A percentile compares a stretch with the other conserved stretches of the same genome.
Evolutionary conservation across 2,888 invertebrate genomes (phyloP).

Genomic region (Hybos culiciformis): DNA sequence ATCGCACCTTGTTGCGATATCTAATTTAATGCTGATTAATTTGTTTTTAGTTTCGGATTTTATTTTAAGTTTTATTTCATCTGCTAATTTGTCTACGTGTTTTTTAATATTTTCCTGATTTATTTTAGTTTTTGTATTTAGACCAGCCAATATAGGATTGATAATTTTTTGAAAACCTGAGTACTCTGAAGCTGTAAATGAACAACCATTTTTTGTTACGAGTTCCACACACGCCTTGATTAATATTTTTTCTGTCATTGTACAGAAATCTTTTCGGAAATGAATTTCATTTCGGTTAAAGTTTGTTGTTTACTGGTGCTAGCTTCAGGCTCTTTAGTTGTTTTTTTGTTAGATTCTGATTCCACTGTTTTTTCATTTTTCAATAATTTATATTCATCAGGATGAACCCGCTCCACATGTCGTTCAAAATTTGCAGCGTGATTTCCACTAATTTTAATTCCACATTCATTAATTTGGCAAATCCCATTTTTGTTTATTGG

Average conservation of each 20-base stretch:
- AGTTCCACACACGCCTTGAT: not conserved
- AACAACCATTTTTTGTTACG: not conserved
- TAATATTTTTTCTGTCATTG: not conserved
- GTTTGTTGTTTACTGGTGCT: too few species aligned
- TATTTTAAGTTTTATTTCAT: not conserved
- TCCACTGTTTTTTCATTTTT: not conserved
- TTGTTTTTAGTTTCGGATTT: conserved; percentile 2
- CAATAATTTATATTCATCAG: not conserved
- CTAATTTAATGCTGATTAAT: conserved; percentile 10
- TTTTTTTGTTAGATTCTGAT: too few species aligned
- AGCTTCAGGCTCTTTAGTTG: too few species aligned
- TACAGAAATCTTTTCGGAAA: too few species aligned
- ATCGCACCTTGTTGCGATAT: conserved; percentile 9
- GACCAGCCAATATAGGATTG: not conserved
- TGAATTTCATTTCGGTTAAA: too few species aligned
- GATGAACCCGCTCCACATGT: not conserved
- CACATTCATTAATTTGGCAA: too few species aligned
- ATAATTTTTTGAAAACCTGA: not conserved
- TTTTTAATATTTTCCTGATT: not conserved
- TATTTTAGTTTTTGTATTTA: not conserved
- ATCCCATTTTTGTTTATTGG: too few species aligned
- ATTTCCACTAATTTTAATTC: too few species aligned
- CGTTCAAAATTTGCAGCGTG: not conserved
- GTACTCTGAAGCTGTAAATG: not conserved
- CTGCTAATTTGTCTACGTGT: not conserved